Conservation (phyloP, 2,797 vertebrate species). For the Poliocrania exsul region DNA sequence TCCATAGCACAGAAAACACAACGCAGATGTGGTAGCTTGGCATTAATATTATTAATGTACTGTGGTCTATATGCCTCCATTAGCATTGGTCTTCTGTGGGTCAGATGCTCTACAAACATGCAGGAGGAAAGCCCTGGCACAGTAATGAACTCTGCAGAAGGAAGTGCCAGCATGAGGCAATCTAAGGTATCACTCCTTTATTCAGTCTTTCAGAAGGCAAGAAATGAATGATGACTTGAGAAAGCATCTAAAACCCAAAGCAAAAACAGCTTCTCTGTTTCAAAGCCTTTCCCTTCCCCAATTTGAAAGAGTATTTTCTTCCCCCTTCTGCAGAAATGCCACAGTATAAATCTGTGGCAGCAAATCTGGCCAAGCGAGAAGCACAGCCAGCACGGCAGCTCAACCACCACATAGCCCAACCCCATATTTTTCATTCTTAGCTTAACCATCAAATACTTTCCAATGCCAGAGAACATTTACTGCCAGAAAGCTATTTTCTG, state of each 20-base stretch:
- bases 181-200: neutral
- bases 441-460: constrained; percentile 42
- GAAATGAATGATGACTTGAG: neutral
- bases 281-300: neutral
- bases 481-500: constrained; percentile 39
- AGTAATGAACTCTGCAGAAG: neutral
- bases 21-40: neutral
- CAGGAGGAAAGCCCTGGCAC: neutral
- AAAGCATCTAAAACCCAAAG: neutral
- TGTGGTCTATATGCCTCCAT: neutral
- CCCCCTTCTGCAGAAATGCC: neutral
- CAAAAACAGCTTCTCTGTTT: neutral
- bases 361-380: neutral
- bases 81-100: neutral
- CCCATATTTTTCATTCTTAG: constrained; percentile 43
- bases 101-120: accelerated
- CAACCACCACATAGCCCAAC: neutral
- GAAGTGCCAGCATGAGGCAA: neutral
- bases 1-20: neutral
- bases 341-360: neutral
- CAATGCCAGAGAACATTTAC: neutral
- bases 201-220: neutral
- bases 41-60: constrained; percentile 13
- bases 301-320: neutral
- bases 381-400: constrained; percentile 17